phyloP scores from a whole-genome alignment of 2,113 vertebrate species.

The Microtus oregoni region DNA sequence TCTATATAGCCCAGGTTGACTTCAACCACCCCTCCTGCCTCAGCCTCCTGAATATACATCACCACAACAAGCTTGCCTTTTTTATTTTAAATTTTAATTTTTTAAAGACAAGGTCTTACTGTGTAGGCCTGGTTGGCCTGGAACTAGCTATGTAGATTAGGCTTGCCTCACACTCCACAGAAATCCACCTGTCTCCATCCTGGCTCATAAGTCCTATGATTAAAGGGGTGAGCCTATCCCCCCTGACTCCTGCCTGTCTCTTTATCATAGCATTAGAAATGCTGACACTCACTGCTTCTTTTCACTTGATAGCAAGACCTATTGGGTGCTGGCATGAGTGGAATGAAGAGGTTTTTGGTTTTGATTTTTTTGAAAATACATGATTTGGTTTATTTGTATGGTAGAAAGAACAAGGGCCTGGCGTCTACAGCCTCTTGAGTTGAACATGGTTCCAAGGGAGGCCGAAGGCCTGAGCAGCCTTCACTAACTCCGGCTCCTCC shows the following conservation, averaged over 20 bases:
- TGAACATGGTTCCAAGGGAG: accelerated
- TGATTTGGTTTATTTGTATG: accelerated
- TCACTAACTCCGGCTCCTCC: background rate
- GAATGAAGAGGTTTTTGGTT: background rate
- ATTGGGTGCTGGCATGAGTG: background rate
- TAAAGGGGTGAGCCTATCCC: background rate
- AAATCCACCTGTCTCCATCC: no score
- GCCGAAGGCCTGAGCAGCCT: background rate
- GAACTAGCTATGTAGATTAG: background rate
- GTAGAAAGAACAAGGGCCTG: background rate
- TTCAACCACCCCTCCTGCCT: background rate
- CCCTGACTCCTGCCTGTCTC: no score
- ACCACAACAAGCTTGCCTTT: background rate
- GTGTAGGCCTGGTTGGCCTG: background rate
- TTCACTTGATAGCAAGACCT: background rate
- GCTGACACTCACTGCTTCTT: background rate
- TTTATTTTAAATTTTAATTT: background rate
- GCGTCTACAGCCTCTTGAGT: accelerated
- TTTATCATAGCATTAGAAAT: background rate
- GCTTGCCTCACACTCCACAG: no score
- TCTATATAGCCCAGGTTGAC: background rate
- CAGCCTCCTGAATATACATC: background rate
- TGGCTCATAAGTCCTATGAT: background rate
- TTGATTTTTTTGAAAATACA: background rate
- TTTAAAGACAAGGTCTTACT: background rate